Evolutionary conservation across 92 coral and sea anemone species (phyloP), one percentile per base, ranked within the genome.

Genomic region (Phenganax subtilis): DNA sequence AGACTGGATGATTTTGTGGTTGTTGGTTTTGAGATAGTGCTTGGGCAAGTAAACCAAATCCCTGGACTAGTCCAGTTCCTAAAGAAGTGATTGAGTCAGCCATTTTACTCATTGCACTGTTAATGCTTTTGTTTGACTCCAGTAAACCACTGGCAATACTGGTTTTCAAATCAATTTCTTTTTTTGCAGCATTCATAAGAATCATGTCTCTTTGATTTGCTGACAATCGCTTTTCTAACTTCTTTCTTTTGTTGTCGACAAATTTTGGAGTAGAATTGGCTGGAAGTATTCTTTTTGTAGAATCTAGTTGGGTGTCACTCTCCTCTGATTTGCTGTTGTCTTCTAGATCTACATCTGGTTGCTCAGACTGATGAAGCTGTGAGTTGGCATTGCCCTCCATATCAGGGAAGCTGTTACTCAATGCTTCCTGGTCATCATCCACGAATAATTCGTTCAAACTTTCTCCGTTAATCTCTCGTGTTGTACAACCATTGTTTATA

Each of bases 221-320:
- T 51, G 84, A 75, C 64, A 75, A 62, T 54, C 74, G 66, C 63
- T 73, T 85, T 52, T 77, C 80, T 16, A 86, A 58, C 76, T 82
- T 82, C 77, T 85, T 82, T 56, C 86, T 86, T 61, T 81, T 86
- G 69, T 86, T 85, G 64, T 86, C 85, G 28, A 82, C 89, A 81
- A 47, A 81, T 60, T 80, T 81, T 72, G 89, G 81, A 51, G 89
- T 86, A 20, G 85, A 54, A 55, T 72, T 85, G 75, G 54, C 86
- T 81, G 64, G 89, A 60, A 65, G 64, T 65, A 74, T 81, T 82
- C 74, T 69, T 59, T 71, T 86, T 85, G 14, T 78, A 54, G 64
- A 80, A 75, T 14, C 68, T 53, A 29, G 69, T 72, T 27, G 71
- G 56, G 67, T 55, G 44, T 59, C 82, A 55, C 58, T 75, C 81